Conservation (phyloP, 2,797 vertebrate species). For the Malacoctenus gilli region DNA sequence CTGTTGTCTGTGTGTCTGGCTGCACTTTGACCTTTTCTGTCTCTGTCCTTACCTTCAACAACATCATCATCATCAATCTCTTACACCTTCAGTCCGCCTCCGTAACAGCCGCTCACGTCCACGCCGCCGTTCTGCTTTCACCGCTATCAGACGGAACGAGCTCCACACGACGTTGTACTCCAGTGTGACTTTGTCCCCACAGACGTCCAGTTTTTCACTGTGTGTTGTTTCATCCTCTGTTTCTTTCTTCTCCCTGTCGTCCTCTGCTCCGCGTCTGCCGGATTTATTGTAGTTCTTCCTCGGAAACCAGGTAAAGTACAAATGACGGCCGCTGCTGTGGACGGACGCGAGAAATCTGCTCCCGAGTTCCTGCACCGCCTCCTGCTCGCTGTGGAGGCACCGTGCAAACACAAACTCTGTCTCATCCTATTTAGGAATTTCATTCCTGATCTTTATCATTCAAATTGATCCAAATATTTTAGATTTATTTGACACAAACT, state of each 20-base stretch:
- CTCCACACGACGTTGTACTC: background rate
- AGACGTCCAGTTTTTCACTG: slow-evolving; percentile 33
- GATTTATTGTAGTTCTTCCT: slow-evolving; percentile 98
- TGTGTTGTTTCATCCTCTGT: slow-evolving; percentile 76
- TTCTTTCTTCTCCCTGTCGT: slow-evolving; percentile 74
- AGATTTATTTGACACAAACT: too few species aligned
- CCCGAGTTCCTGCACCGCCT: slow-evolving; percentile 17
- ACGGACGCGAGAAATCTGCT: slow-evolving; percentile 72
- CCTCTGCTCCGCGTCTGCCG: slow-evolving; percentile 74
- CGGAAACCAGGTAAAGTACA: slow-evolving; percentile 99
- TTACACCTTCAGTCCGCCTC: background rate
- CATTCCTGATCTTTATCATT: too few species aligned
- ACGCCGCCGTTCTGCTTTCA: slow-evolving; percentile 19
- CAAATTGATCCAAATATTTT: too few species aligned
- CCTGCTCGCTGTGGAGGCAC: background rate
- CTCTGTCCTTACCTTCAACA: background rate
- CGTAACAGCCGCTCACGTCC: slow-evolving; percentile 17
- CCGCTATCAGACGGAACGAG: slow-evolving; percentile 29
- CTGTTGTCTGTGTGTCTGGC: slow-evolving; percentile 31
- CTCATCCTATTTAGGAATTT: background rate
- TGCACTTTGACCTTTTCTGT: slow-evolving; percentile 22
- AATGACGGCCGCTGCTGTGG: slow-evolving; percentile 73
- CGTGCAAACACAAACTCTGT: background rate
- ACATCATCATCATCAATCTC: slow-evolving; percentile 11
- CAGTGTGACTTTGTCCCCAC: slow-evolving; percentile 19